Percentiles rank a stretch among this genome's conserved stretches.
Conservation (phyloP, 2,797 vertebrate genomes). For the Lophotriccus pileatus region DNA sequence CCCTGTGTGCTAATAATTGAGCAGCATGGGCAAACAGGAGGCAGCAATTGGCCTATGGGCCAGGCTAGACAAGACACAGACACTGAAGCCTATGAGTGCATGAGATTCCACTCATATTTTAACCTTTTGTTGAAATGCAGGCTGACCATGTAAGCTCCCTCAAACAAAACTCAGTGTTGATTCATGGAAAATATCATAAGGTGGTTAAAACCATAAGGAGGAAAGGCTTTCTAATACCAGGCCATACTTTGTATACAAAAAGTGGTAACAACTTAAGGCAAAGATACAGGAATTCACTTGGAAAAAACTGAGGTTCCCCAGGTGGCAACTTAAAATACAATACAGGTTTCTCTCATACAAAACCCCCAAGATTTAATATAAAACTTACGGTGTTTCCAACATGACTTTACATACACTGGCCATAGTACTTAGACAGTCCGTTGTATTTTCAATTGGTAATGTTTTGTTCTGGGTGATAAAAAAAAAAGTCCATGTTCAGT, state of each 20-base stretch:
- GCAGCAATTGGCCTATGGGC: background rate
- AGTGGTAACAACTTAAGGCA: background rate
- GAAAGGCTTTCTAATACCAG: background rate
- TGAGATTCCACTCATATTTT: background rate
- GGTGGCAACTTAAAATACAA: background rate
- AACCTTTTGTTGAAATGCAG: background rate
- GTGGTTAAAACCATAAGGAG: background rate
- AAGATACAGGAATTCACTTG: background rate
- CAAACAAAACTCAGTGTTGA: background rate
- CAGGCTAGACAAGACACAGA: background rate
- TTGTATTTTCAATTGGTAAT: constrained; percentile 96
- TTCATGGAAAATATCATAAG: background rate
- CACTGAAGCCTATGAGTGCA: background rate
- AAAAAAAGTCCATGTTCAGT: background rate
- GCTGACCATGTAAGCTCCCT: background rate
- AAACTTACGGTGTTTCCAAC: constrained; percentile 97
- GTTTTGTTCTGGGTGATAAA: constrained; percentile 89
- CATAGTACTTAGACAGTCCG: constrained; percentile 98
- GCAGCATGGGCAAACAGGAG: background rate
- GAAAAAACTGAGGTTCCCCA: background rate
- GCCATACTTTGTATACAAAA: background rate
- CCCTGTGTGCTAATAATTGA: background rate
- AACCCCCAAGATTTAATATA: background rate
- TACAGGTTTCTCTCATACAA: background rate
- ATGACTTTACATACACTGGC: constrained; percentile 98